Conservation (phyloP, 2,888 invertebrate genomes). For the Reticulitermes lucifugus region DNA sequence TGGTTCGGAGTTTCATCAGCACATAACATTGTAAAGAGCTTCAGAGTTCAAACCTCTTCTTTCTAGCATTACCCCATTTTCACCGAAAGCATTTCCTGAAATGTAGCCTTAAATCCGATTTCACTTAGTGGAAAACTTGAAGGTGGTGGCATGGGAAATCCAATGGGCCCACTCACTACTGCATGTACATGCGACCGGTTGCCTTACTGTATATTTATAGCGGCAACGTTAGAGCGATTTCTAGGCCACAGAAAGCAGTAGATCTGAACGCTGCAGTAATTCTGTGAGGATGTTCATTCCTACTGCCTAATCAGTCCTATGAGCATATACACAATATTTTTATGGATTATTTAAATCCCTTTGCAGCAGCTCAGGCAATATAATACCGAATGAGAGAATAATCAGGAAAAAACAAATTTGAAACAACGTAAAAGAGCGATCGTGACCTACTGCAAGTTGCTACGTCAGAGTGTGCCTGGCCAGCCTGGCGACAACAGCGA, state of each 20-base stretch:
- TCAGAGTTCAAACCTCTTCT: not conserved
- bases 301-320: not conserved
- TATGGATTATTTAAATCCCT: too few relatives aligned
- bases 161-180: not conserved
- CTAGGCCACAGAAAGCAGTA: not conserved
- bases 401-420: too few relatives aligned
- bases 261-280: constrained; percentile 1
- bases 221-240: not conserved
- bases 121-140: constrained; percentile 10
- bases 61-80: not conserved
- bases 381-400: too few relatives aligned
- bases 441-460: too few relatives aligned
- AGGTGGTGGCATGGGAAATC: not conserved
- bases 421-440: too few relatives aligned
- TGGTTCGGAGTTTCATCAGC: not conserved
- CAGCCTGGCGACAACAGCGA: too few relatives aligned
- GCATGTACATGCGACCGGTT: not conserved
- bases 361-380: too few relatives aligned
- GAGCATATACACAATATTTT: too few relatives aligned
- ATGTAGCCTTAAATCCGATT: constrained; percentile 16
- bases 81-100: constrained; percentile 6
- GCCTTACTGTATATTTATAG: constrained; percentile 1
- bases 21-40: not conserved
- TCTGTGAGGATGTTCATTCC: not conserved
- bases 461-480: too few relatives aligned